Base-by-base conservation (phyloP, 2,113 vertebrate species). In the Nyctereutes procyonoides region DNA sequence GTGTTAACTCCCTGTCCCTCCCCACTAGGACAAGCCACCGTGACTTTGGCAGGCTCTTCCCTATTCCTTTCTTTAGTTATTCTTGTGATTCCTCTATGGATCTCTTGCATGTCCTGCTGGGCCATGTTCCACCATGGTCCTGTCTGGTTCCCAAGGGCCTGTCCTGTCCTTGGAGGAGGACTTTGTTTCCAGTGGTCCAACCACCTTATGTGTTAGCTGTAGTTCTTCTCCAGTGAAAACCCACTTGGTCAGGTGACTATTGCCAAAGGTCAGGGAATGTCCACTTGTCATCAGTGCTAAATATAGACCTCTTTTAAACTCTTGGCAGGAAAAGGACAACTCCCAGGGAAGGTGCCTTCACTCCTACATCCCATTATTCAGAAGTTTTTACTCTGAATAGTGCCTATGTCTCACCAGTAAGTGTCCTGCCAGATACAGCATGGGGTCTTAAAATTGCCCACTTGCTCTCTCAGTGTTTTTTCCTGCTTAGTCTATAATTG, bases 181-280 rank as follows among this genome's bases (percentile, higher is more conserved):
- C 13, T 69, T 65, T 63, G 79, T 67, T 69, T 97, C 67, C 80
- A 30, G 43, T 62, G n/a, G 58, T 38, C 24, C 30, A 92, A 62
- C 19, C 30, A 65, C 69, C 26, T 35, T 62, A 58, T 2, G 13
- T 48, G 13, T 81, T 81, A 85, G 19, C 48, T 30, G 1, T 65
- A n/a, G n/a, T 69, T 85, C 60, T 74, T 51, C 30, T 28, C 43
- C 20, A 86, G 13, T 63, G 24, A 67, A 88, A 85, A 65, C 11
- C 30, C 20, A 26, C 84, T 79, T 38, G n/a, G 30, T 83, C 62
- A 79, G 60, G n/a, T 24, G 32, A 11, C 55, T 67, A 9, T 26
- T 43, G 22, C 19, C 24, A 65, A 92, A 62, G 14, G 35, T 63
- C 26, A 89, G 8, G 8, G 56, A 38, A 32, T 1, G 6, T n/a